Base-by-base conservation (phyloP, 2,113 vertebrate species). In the Agelaius tricolor region DNA sequence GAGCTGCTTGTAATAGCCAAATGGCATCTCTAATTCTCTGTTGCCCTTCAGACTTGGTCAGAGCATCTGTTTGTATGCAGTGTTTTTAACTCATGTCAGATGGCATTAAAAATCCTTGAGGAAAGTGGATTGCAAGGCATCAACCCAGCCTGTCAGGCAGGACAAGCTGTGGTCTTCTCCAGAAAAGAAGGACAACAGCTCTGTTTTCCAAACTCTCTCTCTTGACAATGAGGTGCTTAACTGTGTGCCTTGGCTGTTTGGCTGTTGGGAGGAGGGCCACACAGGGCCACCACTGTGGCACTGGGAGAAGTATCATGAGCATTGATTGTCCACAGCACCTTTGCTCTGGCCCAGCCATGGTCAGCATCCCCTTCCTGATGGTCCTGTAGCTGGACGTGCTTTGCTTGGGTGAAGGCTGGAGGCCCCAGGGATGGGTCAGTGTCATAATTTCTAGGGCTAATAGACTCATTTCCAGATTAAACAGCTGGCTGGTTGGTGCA, bases 11-110 rank as follows among this genome's bases (percentile, higher is more conserved):
- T 87, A 86, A 87, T 72, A 87, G 83, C 47, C 57, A 84, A 93
- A 86, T 81, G 73, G 65, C 59, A 93, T 74, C 83, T 86, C 61
- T 88, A 63, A 84, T 95, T 90, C 79, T 80, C 43, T 81, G 57
- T 41, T 55, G 65, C 44, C 30, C 91, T 84, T 93, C 79, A 89
- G 11, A 88, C 65, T 63, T 78, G 83, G 94, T 86, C 86, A 77
- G 52, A 92, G 57, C 83, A 93, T 90, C 94, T 94, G 92, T 90
- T 89, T 86, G 57, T 57, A 47, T 19, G 35, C 4, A 3, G 49
- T 63, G 55, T n/a, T 86, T 94, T 84, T 86, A 63, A 68, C 66
- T 90, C 19, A 8, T 52, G 65, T 81, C 86, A 84, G 57, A 65
- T 85, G 55, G 18, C 55, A 80, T 80, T 69, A 85, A 79, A 89